These are phyloP conservation scores for Charina bottae DNA, from an alignment of 2,113 vertebrate genomes.

Conservation along the genomic window DNA sequence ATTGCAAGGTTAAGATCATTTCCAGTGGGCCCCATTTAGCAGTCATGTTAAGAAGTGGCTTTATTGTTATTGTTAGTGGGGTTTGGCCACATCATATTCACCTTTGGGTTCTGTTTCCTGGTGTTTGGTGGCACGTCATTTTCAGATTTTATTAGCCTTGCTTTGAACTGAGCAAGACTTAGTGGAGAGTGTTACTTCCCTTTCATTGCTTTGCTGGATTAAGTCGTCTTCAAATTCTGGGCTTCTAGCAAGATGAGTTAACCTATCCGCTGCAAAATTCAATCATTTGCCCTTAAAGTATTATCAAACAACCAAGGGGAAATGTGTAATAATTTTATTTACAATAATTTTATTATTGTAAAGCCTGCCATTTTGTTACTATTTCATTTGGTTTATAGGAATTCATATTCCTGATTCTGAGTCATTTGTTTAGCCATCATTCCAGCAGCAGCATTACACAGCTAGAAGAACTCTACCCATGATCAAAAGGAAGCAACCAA, in stretches of 20 bases:
- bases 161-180: not conserved
- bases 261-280: not conserved
- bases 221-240: not conserved
- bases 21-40: constrained; percentile 52
- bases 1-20: constrained; percentile 66
- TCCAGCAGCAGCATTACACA: not conserved
- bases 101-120: not conserved
- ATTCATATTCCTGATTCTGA: not conserved
- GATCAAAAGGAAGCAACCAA: not conserved
- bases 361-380: not conserved
- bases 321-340: too few species aligned
- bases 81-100: not conserved
- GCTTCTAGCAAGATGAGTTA: not conserved
- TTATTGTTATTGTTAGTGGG: constrained; percentile 29
- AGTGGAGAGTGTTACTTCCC: not conserved
- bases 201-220: not conserved
- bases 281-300: not conserved
- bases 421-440: not conserved
- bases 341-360: too few species aligned
- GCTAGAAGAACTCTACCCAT: not conserved
- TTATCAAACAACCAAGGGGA: too few species aligned
- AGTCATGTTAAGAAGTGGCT: constrained; percentile 26
- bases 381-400: not conserved
- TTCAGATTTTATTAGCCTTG: not conserved
- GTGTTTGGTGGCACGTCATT: not conserved